Percentiles rank a stretch among this genome's conserved stretches.
Evolutionary conservation across 2,888 invertebrate species (phyloP).

Genomic region (Eupithecia inturbata): DNA sequence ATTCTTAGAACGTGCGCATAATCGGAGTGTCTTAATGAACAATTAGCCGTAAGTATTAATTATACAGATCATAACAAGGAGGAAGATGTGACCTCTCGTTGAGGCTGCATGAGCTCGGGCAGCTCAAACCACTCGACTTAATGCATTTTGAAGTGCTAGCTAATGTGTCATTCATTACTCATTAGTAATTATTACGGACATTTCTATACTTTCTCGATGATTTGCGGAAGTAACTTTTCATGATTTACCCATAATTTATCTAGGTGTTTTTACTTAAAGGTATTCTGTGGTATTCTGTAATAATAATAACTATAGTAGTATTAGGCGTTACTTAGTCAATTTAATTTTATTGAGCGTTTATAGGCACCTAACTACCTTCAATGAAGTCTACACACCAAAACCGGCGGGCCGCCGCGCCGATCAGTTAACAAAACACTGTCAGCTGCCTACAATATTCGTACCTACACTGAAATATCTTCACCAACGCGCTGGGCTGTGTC

Average conservation of each 20-base stretch:
- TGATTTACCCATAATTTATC: not conserved
- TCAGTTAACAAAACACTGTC: not conserved
- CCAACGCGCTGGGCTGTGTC: not conserved
- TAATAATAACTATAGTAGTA: not conserved
- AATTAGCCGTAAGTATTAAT: conserved; percentile 33
- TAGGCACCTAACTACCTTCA: too few relatives aligned
- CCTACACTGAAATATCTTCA: too few relatives aligned
- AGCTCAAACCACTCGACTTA: conserved; percentile 55
- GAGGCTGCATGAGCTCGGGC: conserved; percentile 56
- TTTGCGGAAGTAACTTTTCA: conserved; percentile 3
- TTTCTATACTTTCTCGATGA: conserved; percentile 42
- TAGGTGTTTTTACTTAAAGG: not conserved
- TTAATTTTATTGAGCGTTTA: too few relatives aligned
- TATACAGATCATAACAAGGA: conserved; percentile 59
- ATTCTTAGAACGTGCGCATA: not conserved
- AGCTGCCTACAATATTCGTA: not conserved
- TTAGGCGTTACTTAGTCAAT: not conserved
- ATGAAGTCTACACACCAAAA: too few relatives aligned
- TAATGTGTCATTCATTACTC: conserved; percentile 42
- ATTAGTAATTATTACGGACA: too few relatives aligned
- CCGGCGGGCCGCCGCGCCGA: not conserved
- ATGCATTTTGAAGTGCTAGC: conserved; percentile 51
- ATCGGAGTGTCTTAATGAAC: not conserved
- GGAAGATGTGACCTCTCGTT: conserved; percentile 66
- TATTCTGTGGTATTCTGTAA: too few relatives aligned